phyloP scores from a whole-genome alignment of 64 coral and sea anemone genomes.

The Actinia tenebrosa region DNA sequence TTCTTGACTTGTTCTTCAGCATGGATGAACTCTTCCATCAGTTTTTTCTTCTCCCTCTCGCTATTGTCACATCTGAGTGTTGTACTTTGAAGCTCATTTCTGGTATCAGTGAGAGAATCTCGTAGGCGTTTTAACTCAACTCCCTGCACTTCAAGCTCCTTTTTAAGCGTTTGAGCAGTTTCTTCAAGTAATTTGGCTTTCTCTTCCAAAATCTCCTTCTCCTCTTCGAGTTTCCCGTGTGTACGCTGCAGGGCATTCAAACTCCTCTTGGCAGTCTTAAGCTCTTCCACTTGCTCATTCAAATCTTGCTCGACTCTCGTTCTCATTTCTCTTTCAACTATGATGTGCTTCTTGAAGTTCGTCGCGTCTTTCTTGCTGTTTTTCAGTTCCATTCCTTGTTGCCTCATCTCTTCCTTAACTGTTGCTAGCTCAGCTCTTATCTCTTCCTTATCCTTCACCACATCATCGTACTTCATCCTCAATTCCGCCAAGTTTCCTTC shows the following conservation, averaged over 20 bases:
- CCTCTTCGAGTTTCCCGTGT: slow-evolving; percentile 39
- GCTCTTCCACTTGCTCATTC: slow-evolving; percentile 51
- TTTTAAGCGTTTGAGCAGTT: slow-evolving; percentile 41
- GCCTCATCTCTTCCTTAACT: slow-evolving; percentile 47
- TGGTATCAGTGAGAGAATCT: slow-evolving; percentile 44
- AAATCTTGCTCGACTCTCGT: slow-evolving; percentile 61
- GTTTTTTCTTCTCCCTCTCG: slow-evolving; percentile 54
- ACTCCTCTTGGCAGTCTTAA: slow-evolving; percentile 49
- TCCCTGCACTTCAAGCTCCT: slow-evolving; percentile 54
- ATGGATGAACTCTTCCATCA: slow-evolving; percentile 49
- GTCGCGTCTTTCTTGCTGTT: slow-evolving; percentile 56
- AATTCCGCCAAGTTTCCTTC: slow-evolving; percentile 52
- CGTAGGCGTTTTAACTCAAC: slow-evolving; percentile 68
- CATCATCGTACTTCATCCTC: slow-evolving; percentile 56
- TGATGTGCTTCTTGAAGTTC: slow-evolving; percentile 66
- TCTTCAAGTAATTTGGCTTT: slow-evolving; percentile 66
- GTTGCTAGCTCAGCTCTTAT: slow-evolving; percentile 39
- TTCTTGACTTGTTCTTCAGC: slow-evolving; percentile 66
- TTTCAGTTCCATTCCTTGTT: slow-evolving; percentile 51
- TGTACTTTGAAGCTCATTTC: slow-evolving; percentile 27
- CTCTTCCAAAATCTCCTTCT: slow-evolving; percentile 54
- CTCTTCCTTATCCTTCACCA: slow-evolving; percentile 75
- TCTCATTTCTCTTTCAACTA: slow-evolving; percentile 53
- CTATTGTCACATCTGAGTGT: slow-evolving; percentile 49
- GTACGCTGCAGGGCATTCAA: slow-evolving; percentile 61